phyloP scores from a whole-genome alignment of 2,888 invertebrate genomes.

The Acanthosepion pharaonis region DNA sequence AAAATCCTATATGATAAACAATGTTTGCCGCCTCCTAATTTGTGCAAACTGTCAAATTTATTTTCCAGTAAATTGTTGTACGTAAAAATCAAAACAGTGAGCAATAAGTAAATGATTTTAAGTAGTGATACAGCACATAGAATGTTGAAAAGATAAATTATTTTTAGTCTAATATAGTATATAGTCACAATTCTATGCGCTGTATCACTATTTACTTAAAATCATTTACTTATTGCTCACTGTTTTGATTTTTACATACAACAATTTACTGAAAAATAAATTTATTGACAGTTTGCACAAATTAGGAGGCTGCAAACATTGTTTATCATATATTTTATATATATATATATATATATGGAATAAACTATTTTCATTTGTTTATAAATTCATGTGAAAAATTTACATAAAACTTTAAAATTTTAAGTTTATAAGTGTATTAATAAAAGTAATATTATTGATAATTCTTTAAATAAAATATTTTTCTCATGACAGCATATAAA shows the following conservation, averaged over 20 bases:
- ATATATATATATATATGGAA: too few relatives aligned
- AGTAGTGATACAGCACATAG: neutral
- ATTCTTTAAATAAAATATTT: neutral
- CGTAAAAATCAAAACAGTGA: neutral
- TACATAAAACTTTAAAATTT: neutral
- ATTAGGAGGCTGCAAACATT: neutral
- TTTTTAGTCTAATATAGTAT: too few relatives aligned
- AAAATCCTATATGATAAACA: neutral
- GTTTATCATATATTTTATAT: neutral
- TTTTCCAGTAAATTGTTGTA: neutral
- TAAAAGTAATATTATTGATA: neutral
- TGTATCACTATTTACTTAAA: neutral
- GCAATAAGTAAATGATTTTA: neutral
- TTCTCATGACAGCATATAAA: neutral
- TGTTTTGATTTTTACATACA: neutral
- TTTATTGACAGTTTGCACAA: neutral
- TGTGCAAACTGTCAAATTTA: neutral
- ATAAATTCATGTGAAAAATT: neutral
- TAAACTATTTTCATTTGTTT: neutral
- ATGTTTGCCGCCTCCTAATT: neutral
- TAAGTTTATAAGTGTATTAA: neutral
- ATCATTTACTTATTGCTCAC: neutral
- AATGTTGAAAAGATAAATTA: too few relatives aligned
- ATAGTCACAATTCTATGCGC: neutral
- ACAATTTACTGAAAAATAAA: neutral